Conservation (phyloP, 2,888 invertebrate species). For the Coenonympha arcania region DNA sequence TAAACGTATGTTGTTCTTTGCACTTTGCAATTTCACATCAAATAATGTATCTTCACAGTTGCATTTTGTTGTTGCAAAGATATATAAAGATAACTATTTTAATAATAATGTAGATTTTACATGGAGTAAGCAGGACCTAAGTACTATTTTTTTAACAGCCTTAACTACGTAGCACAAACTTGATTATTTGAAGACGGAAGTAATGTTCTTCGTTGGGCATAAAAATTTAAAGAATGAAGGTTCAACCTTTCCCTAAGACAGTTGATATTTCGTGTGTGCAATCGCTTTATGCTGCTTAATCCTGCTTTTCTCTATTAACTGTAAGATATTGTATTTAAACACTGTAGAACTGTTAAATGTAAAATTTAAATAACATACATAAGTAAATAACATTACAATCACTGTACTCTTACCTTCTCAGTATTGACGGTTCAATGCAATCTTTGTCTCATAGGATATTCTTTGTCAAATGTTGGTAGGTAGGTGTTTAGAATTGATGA, state of each 20-base stretch:
- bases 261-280: background rate
- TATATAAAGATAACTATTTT: constrained; percentile 43
- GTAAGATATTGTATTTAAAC: constrained; percentile 61
- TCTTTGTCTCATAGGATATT: constrained; percentile 66
- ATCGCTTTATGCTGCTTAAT: constrained; percentile 52
- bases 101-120: constrained; percentile 60
- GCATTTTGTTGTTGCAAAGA: constrained; percentile 62
- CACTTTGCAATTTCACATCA: constrained; percentile 60
- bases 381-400: constrained; percentile 58
- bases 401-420: constrained; percentile 55
- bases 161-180: background rate
- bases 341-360: constrained; percentile 63
- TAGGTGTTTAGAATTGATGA: constrained; percentile 47
- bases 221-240: background rate
- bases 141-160: constrained; percentile 29
- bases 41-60: constrained; percentile 57
- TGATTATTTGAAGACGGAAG: background rate
- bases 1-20: constrained; percentile 43
- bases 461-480: constrained; percentile 45
- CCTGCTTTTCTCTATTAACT: constrained; percentile 60
- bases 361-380: constrained; percentile 51
- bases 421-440: constrained; percentile 71
- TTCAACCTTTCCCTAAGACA: no score
- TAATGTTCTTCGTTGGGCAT: background rate
- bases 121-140: constrained; percentile 69